phyloP scores from a whole-genome alignment of 2,888 invertebrate species.

The Callosobruchus maculatus region DNA sequence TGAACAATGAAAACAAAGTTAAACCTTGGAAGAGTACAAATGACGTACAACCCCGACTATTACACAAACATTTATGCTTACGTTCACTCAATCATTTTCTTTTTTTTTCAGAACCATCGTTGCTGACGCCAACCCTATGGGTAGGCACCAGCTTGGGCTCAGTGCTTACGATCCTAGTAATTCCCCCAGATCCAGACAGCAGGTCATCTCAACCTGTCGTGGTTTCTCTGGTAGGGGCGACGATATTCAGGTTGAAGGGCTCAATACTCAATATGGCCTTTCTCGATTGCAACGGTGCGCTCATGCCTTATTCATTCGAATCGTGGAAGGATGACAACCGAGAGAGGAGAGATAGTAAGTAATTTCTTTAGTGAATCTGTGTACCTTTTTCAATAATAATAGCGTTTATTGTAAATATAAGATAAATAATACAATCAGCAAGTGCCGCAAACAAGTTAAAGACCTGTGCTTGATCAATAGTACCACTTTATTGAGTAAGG shows the following conservation, averaged over 20 bases:
- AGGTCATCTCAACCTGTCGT: slow-evolving; percentile 82
- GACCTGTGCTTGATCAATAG: too few species aligned
- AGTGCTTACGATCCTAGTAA: slow-evolving; percentile 88
- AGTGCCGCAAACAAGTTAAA: too few species aligned
- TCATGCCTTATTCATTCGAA: slow-evolving; percentile 87
- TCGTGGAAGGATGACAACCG: slow-evolving; percentile 88
- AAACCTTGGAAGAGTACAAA: too few species aligned
- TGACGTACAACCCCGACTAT: too few species aligned
- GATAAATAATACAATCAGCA: too few species aligned
- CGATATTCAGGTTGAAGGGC: slow-evolving; percentile 94
- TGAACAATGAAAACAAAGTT: too few species aligned
- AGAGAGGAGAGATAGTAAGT: slow-evolving; percentile 53
- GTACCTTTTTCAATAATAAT: too few species aligned
- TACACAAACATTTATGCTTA: not conserved
- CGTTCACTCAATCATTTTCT: too few species aligned
- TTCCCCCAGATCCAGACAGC: slow-evolving; percentile 74
- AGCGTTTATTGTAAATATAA: too few species aligned
- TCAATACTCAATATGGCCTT: slow-evolving; percentile 92
- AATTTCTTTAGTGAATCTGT: too few species aligned
- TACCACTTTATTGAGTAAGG: too few species aligned
- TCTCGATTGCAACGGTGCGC: slow-evolving; percentile 90
- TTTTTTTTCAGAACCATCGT: slow-evolving; percentile 67
- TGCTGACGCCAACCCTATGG: slow-evolving; percentile 89
- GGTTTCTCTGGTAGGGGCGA: slow-evolving; percentile 91
- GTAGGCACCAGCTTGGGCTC: slow-evolving; percentile 97